phyloP scores from a whole-genome alignment of 2,113 vertebrate genomes.

The Aplodontia rufa region DNA sequence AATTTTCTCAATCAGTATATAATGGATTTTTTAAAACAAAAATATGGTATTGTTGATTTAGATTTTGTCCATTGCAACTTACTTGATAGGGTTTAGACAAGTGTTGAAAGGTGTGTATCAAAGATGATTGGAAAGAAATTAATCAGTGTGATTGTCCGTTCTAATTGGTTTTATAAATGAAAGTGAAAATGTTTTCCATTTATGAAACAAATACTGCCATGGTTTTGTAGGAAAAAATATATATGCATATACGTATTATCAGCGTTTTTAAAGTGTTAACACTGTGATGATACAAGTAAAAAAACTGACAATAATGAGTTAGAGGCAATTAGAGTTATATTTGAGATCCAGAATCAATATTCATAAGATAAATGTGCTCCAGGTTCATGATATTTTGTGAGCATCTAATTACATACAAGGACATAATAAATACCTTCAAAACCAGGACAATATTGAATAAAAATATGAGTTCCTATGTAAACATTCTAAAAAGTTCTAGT shows the following conservation, averaged over 20 bases:
- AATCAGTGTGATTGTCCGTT: not conserved
- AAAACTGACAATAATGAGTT: not conserved
- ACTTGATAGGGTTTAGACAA: not conserved
- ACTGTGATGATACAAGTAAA: constrained; percentile 4
- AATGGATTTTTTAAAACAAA: not conserved
- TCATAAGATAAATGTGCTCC: not conserved
- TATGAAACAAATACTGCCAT: not conserved
- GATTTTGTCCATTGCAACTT: not conserved
- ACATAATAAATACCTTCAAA: not conserved
- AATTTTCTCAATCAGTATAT: no score
- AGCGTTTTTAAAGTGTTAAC: not conserved
- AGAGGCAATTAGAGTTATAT: not conserved
- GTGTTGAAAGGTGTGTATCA: constrained; percentile 4
- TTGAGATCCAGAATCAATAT: not conserved
- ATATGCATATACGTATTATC: not conserved
- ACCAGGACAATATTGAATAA: not conserved
- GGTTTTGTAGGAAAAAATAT: not conserved
- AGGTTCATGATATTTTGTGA: not conserved
- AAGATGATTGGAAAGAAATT: not conserved
- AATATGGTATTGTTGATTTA: not conserved
- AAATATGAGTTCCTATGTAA: constrained; percentile 7
- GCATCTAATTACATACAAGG: not conserved
- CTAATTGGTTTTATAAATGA: constrained; percentile 21
- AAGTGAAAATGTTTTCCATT: constrained; percentile 11
- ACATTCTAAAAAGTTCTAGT: not conserved